Evolutionary conservation across 2,888 invertebrate species (phyloP).

Genomic region (Hylaea fasciaria): DNA sequence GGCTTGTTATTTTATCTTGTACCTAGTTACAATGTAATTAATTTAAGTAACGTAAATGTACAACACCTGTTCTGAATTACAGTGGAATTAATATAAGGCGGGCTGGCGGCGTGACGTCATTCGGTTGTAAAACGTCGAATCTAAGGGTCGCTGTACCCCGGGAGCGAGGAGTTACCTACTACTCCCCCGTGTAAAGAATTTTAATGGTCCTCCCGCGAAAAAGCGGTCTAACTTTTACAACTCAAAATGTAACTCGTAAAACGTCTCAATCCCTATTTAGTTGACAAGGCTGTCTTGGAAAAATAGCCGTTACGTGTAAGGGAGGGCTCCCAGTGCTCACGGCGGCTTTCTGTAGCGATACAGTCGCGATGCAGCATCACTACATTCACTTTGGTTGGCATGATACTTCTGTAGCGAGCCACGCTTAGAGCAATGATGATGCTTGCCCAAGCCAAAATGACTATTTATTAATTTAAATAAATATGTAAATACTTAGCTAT

Average conservation of each 20-base stretch:
- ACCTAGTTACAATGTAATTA: slow-evolving; percentile 38
- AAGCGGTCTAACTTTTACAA: slow-evolving; percentile 40
- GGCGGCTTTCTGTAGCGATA: too few species aligned
- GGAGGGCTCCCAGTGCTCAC: neutral
- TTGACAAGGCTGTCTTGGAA: slow-evolving; percentile 16
- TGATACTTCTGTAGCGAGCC: too few species aligned
- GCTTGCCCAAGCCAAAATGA: neutral
- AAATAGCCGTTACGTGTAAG: slow-evolving; percentile 10
- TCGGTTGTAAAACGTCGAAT: slow-evolving; percentile 43
- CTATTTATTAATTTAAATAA: too few species aligned
- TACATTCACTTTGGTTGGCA: too few species aligned
- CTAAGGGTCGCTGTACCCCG: slow-evolving; percentile 36
- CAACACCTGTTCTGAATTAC: slow-evolving; percentile 46
- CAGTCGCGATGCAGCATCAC: too few species aligned
- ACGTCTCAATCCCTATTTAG: slow-evolving; percentile 39
- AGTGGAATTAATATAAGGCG: slow-evolving; percentile 45
- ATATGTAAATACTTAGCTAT: too few species aligned
- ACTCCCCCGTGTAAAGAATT: slow-evolving; percentile 53
- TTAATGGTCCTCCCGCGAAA: slow-evolving; percentile 49
- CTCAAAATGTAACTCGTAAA: slow-evolving; percentile 42
- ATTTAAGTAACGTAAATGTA: slow-evolving; percentile 40
- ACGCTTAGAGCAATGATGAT: too few species aligned
- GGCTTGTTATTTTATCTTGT: slow-evolving; percentile 13
- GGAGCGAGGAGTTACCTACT: slow-evolving; percentile 46
- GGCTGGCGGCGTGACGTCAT: slow-evolving; percentile 42